Conservation (phyloP, 2,113 vertebrate species). For the Colinus virginianus region DNA sequence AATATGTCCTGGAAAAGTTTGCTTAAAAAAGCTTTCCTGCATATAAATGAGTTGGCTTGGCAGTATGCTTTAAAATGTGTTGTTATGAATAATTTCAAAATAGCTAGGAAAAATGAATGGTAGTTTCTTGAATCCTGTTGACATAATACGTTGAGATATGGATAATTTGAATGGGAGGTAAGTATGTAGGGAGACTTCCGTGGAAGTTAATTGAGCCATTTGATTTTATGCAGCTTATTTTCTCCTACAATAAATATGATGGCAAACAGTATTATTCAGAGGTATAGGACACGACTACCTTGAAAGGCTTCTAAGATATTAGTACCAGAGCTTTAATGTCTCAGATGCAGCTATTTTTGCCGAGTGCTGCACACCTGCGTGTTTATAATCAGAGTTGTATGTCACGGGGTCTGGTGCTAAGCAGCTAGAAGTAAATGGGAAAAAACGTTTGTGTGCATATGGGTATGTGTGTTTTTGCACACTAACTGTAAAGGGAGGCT, state of each 20-base stretch:
- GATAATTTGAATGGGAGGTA: background rate
- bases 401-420: background rate
- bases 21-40: background rate
- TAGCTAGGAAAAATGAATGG: background rate
- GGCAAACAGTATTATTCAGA: background rate
- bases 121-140: background rate
- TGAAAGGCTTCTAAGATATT: background rate
- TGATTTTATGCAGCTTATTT: background rate
- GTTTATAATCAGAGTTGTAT: background rate
- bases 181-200: background rate
- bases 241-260: background rate
- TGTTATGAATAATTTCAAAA: conserved; percentile 3
- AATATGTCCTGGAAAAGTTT: conserved; percentile 24
- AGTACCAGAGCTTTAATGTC: background rate
- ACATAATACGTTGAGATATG: background rate
- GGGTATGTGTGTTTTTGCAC: background rate
- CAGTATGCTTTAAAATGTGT: background rate
- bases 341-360: background rate
- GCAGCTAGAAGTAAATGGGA: background rate
- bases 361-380: background rate
- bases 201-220: background rate
- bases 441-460: background rate
- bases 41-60: background rate
- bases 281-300: background rate
- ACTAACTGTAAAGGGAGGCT: background rate